A percentile compares a stretch with the other conserved stretches of the same genome.
These are phyloP conservation scores for Morone chrysops DNA, from an alignment of 2,113 vertebrate genomes.

Conservation along the genomic window DNA sequence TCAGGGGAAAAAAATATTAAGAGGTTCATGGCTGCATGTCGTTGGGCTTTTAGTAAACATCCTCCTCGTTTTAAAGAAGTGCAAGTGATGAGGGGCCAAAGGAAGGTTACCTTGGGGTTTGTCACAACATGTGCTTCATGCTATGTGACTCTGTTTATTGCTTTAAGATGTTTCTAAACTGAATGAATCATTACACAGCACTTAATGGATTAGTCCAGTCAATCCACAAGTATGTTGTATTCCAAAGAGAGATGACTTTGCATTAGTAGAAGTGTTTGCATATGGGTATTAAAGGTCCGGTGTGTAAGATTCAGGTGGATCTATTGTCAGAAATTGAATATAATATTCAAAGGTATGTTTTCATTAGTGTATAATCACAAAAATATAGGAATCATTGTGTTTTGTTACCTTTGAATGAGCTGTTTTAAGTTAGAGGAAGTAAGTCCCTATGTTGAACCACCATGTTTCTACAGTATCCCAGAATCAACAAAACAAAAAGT, in stretches of 20 bases:
- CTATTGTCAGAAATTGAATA: too few species aligned
- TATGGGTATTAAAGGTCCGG: background rate
- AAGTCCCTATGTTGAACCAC: too few species aligned
- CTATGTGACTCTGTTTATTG: slow-evolving; percentile 2
- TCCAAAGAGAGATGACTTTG: background rate
- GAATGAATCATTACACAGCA: slow-evolving; percentile 22
- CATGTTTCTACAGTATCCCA: too few species aligned
- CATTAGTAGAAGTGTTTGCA: background rate
- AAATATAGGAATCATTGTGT: too few species aligned
- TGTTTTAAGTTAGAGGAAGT: too few species aligned
- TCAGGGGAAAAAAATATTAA: background rate
- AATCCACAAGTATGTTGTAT: background rate
- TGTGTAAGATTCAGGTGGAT: too few species aligned
- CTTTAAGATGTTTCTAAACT: background rate
- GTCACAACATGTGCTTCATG: background rate
- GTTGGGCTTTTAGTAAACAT: slow-evolving; percentile 1
- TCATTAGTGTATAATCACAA: too few species aligned
- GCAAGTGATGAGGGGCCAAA: background rate
- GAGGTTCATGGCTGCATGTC: background rate
- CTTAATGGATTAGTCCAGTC: background rate
- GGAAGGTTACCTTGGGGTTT: background rate
- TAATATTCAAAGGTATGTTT: too few species aligned
- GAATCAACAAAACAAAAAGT: too few species aligned
- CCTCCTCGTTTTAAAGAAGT: background rate
- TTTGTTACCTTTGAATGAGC: too few species aligned